A percentile compares a stretch with the other conserved stretches of the same genome.
These are phyloP conservation scores for Phaedon cochleariae DNA, from an alignment of 2,888 invertebrate species.

Conservation along the genomic window DNA sequence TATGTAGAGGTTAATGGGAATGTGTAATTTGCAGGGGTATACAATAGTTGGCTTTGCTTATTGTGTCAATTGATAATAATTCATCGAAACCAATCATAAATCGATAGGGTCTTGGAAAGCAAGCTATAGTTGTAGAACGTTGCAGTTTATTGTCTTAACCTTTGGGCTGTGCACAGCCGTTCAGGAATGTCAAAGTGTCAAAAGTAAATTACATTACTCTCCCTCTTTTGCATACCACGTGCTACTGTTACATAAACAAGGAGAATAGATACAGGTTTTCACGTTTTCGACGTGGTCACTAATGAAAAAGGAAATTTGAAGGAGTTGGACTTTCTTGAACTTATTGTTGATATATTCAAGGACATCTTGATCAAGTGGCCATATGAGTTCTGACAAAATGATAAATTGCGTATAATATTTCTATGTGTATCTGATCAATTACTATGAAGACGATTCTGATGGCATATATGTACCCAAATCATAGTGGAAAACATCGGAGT, in stretches of 20 bases:
- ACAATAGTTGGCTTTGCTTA: conserved; percentile 16
- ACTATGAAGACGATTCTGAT: background rate
- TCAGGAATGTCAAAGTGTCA: conserved; percentile 13
- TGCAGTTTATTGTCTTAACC: background rate
- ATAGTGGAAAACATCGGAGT: background rate
- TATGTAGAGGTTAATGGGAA: conserved; percentile 31
- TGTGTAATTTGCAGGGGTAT: conserved; percentile 19
- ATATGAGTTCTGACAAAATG: conserved; percentile 9
- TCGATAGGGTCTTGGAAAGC: conserved; percentile 26
- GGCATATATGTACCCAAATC: background rate
- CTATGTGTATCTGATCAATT: background rate
- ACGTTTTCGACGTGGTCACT: background rate
- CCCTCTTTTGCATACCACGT: conserved; percentile 41
- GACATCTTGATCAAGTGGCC: conserved; percentile 5
- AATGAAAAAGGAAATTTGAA: background rate
- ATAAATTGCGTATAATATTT: conserved; percentile 15
- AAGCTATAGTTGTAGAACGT: background rate
- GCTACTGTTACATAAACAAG: conserved; percentile 36
- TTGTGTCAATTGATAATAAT: conserved; percentile 26
- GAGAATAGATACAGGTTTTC: conserved; percentile 3
- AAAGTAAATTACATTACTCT: conserved; percentile 26
- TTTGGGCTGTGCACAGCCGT: background rate
- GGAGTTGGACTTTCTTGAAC: background rate
- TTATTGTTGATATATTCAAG: background rate
- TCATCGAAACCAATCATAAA: conserved; percentile 21